A percentile compares a stretch with the other conserved stretches of the same genome.
Conservation (phyloP, 2,888 invertebrate genomes). For the Linnaemya tessellans region DNA sequence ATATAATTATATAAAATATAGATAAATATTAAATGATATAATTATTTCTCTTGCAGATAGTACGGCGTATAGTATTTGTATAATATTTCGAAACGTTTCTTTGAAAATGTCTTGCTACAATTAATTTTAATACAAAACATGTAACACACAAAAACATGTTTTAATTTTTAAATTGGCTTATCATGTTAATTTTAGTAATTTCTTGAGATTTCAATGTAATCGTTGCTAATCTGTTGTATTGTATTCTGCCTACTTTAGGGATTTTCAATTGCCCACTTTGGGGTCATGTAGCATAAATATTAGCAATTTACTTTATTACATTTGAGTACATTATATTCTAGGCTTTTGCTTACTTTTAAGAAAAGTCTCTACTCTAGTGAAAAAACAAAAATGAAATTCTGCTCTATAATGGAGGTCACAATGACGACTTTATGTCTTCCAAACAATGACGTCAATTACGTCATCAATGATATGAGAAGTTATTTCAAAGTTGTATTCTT, state of each 20-base stretch:
- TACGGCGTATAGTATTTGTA: too few relatives aligned
- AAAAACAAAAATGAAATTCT: not conserved
- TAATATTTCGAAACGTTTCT: too few relatives aligned
- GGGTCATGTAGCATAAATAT: not conserved
- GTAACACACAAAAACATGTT: too few relatives aligned
- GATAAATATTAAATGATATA: too few relatives aligned
- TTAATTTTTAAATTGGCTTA: not conserved
- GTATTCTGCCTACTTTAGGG: slow-evolving; percentile 38
- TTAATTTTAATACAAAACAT: too few relatives aligned
- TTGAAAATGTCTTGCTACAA: too few relatives aligned
- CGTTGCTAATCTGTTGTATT: not conserved
- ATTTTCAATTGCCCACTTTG: slow-evolving; percentile 38
- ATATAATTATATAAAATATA: too few relatives aligned
- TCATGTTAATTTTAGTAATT: not conserved
- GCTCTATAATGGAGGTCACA: slow-evolving; percentile 66
- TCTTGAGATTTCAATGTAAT: not conserved
- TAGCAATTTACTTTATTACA: not conserved
- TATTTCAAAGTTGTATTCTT: slow-evolving; percentile 14
- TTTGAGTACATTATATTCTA: not conserved
- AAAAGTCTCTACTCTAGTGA: slow-evolving; percentile 30
- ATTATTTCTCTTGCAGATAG: too few relatives aligned
- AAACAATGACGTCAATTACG: slow-evolving; percentile 72
- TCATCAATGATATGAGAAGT: slow-evolving; percentile 64
- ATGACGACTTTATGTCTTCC: slow-evolving; percentile 67
- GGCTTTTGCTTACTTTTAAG: not conserved